Percentiles rank a stretch among this genome's conserved stretches.
Evolutionary conservation across 2,797 vertebrate species (phyloP).

Genomic region (Anisognathus igniventris): DNA sequence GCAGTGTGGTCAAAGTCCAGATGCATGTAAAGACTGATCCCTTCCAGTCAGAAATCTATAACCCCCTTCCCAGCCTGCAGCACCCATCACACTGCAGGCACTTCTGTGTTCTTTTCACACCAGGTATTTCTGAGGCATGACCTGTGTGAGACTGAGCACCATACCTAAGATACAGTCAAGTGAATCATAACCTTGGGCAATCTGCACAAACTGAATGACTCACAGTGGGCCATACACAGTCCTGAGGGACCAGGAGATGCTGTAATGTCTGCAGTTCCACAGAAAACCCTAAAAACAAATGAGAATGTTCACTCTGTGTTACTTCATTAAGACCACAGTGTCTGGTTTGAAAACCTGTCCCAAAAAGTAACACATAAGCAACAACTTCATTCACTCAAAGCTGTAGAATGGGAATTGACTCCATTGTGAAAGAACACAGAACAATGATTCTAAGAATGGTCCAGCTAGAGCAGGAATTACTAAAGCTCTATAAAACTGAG

Average conservation of each 20-base stretch:
- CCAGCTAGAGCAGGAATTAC: neutral
- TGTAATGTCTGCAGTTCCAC: conserved; percentile 26
- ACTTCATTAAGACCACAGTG: neutral
- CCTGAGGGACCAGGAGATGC: neutral
- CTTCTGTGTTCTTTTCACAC: neutral
- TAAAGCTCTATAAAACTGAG: neutral
- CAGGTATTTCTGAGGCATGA: neutral
- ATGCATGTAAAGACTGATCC: neutral
- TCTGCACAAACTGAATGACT: neutral
- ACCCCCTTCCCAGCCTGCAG: neutral
- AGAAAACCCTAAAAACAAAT: neutral
- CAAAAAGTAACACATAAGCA: neutral
- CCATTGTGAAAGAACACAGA: neutral
- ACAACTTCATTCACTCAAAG: neutral
- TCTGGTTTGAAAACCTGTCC: neutral
- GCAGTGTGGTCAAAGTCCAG: neutral
- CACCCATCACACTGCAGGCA: neutral
- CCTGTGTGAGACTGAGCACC: neutral
- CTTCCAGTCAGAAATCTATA: neutral
- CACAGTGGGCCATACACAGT: neutral
- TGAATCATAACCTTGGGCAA: neutral
- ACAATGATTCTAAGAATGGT: neutral
- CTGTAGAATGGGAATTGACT: neutral
- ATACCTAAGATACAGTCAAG: neutral
- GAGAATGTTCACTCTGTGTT: neutral